Evolutionary conservation across 2,888 invertebrate genomes (phyloP), one percentile per base, ranked within the genome.

Genomic region (Drosophila maculinotata): DNA sequence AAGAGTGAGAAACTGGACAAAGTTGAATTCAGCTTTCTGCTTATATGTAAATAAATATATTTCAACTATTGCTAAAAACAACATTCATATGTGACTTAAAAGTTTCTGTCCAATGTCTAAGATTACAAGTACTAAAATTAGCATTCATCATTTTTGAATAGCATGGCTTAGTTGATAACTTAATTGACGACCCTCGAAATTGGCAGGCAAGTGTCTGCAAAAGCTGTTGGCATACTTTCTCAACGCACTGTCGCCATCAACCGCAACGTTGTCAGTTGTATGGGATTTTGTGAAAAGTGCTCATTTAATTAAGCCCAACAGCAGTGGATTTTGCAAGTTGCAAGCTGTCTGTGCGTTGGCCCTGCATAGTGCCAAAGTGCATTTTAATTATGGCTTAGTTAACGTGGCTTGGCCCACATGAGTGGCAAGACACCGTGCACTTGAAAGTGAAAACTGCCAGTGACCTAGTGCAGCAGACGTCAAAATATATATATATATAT

Each of bases 141-240:
- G 2, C n/a, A 14, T 35, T 12, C 23, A 15, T 5, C 4, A 2
- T 2, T 17, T n/a, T 10, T 14, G 42, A 44, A 28, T 30, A 25
- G 3, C 15, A 33, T 39, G 7, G 9, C 1, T 7, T 12, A 45
- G 2, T 20, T 35, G 5, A 1, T 14, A 41, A 23, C 30, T 23
- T 12, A 20, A 15, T 59, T 38, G 26, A 12, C 14, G 17, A n/a
- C 26, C 56, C 35, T 44, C 14, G n/a, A 20, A 28, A n/a, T 17
- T 20, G 31, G 2, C 14, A 8, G 12, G 0, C 20, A 42, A 25
- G 15, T 56, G 30, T 26, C 20, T 20, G 20, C 12, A 44, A n/a
- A 30, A 36, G 59, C 31, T 30, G 52, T 71, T 62, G 76, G 66
- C 88, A 69, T 70, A 88, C 88, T 85, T 85, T 88, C 88, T 15